Conservation (phyloP, 2,888 invertebrate species). For the Altica lythri region DNA sequence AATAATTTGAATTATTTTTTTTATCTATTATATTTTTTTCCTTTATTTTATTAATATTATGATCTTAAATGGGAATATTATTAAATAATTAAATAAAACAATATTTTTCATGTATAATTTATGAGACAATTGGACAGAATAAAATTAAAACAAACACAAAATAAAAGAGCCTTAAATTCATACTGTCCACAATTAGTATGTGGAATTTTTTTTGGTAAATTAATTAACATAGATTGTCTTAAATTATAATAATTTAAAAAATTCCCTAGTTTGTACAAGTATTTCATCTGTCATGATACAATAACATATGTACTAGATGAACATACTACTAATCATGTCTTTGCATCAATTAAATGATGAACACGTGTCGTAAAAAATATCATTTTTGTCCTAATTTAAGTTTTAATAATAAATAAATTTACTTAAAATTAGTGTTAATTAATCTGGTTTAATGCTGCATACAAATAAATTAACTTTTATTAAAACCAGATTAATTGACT, state of each 20-base stretch:
- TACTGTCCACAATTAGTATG: constrained; percentile 47
- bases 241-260: constrained; percentile 46
- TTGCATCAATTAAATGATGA: constrained; percentile 12
- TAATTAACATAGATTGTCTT: constrained; percentile 27
- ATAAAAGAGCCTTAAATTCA: constrained; percentile 34
- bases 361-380: background rate
- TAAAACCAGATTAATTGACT: too few relatives aligned
- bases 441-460: too few relatives aligned
- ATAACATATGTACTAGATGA: constrained; percentile 35
- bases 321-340: constrained; percentile 35
- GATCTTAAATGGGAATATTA: too few relatives aligned
- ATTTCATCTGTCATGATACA: constrained; percentile 38
- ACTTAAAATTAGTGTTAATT: constrained; percentile 7
- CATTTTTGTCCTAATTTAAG: background rate
- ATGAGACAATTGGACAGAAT: constrained; percentile 9
- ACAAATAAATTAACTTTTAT: too few relatives aligned
- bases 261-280: constrained; percentile 50
- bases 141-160: constrained; percentile 31
- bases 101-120: too few relatives aligned
- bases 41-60: background rate
- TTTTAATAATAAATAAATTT: constrained; percentile 9
- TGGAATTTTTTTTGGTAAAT: constrained; percentile 26
- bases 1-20: too few relatives aligned
- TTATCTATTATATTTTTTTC: too few relatives aligned
- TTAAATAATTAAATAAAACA: too few relatives aligned